These are phyloP conservation scores for Luscinia luscinia DNA, from an alignment of 2,797 vertebrate genomes.

Conservation along the genomic window DNA sequence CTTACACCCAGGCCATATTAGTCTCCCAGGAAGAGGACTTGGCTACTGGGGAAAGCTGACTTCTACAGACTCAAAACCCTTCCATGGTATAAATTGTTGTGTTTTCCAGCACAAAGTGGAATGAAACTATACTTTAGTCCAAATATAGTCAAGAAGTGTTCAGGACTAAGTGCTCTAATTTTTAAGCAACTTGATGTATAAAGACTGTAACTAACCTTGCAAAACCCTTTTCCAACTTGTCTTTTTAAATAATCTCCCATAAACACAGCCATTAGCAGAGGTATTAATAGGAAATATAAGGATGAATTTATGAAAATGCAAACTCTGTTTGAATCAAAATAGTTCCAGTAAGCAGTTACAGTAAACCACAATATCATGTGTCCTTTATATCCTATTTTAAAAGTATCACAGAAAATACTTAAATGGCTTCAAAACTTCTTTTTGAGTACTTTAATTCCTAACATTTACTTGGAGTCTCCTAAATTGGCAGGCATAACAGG, in stretches of 20 bases:
- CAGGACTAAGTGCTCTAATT: not conserved
- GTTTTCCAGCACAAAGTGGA: not conserved
- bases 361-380: not conserved
- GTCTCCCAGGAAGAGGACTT: not conserved
- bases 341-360: not conserved
- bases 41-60: not conserved
- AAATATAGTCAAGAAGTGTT: not conserved
- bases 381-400: not conserved
- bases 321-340: not conserved
- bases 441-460: not conserved
- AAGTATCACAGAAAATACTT: not conserved
- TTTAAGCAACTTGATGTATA: not conserved
- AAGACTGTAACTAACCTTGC: not conserved
- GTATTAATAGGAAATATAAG: not conserved
- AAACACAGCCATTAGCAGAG: constrained; percentile 9
- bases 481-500: not conserved
- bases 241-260: not conserved
- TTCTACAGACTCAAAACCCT: not conserved
- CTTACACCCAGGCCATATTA: not conserved
- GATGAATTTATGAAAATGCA: not conserved
- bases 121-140: not conserved
- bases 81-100: not conserved
- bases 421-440: not conserved
- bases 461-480: not conserved
- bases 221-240: not conserved